Conservation (phyloP, 2,888 invertebrate species). For the Cryptocephalus primarius region DNA sequence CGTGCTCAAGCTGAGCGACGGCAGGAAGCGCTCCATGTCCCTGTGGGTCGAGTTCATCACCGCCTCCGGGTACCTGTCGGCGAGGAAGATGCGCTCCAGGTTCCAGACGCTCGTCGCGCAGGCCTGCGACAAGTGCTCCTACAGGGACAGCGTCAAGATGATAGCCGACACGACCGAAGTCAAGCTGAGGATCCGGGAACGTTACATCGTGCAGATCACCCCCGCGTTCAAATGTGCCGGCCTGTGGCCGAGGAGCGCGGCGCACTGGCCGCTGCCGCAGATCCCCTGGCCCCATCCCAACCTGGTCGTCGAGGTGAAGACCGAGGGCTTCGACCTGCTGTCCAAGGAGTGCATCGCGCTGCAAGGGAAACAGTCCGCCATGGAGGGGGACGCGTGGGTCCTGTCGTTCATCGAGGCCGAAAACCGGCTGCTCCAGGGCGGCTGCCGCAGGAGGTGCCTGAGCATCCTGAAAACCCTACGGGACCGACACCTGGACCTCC, state of each 20-base stretch:
- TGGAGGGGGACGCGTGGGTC: slow-evolving; percentile 82
- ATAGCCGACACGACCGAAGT: slow-evolving; percentile 75
- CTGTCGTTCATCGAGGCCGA: slow-evolving; percentile 70
- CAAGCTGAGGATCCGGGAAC: slow-evolving; percentile 61
- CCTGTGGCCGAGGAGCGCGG: slow-evolving; percentile 73
- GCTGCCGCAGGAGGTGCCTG: slow-evolving; percentile 51
- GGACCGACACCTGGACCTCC: slow-evolving; percentile 65
- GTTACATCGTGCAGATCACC: slow-evolving; percentile 72
- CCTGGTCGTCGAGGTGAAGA: slow-evolving; percentile 67
- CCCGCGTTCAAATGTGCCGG: slow-evolving; percentile 75
- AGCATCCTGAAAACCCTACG: slow-evolving; percentile 67
- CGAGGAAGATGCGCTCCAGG: slow-evolving; percentile 72
- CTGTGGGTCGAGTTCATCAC: slow-evolving; percentile 89
- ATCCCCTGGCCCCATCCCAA: slow-evolving; percentile 75
- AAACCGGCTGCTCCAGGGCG: slow-evolving; percentile 59
- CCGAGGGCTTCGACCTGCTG: slow-evolving; percentile 72
- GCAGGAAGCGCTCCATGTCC: slow-evolving; percentile 77
- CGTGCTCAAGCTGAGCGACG: slow-evolving; percentile 74
- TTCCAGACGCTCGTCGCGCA: slow-evolving; percentile 68
- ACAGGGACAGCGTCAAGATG: slow-evolving; percentile 70
- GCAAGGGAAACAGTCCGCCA: slow-evolving; percentile 59
- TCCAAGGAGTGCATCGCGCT: slow-evolving; percentile 59
- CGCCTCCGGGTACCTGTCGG: slow-evolving; percentile 74
- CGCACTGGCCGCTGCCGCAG: slow-evolving; percentile 70
- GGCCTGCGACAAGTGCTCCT: slow-evolving; percentile 71